These are phyloP conservation scores for Lepidocyrtoides sp. DNA, from an alignment of 2,888 invertebrate genomes.

Conservation along the genomic window DNA sequence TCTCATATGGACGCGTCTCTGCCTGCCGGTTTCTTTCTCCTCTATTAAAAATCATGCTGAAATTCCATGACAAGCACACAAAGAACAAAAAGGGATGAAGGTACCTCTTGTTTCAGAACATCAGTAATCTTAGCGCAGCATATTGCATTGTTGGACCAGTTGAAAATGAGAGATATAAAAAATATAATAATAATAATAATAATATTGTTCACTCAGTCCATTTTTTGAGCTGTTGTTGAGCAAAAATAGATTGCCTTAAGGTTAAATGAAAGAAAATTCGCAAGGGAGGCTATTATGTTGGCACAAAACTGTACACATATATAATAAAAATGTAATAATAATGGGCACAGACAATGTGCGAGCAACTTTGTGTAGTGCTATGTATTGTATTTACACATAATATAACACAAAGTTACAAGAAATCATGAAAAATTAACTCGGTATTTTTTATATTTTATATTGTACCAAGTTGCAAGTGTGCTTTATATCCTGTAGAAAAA, in stretches of 20 bases:
- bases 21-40: slow-evolving; percentile 51
- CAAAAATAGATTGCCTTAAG: slow-evolving; percentile 77
- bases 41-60: slow-evolving; percentile 35
- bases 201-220: slow-evolving; percentile 10
- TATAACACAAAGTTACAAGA: slow-evolving; percentile 38
- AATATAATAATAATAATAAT: not conserved
- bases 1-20: slow-evolving; percentile 18
- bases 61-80: slow-evolving; percentile 71
- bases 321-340: slow-evolving; percentile 39
- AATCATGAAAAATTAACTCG: slow-evolving; percentile 73
- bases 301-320: slow-evolving; percentile 31
- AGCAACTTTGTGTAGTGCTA: slow-evolving; percentile 18
- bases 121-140: not conserved
- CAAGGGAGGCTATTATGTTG: slow-evolving; percentile 69
- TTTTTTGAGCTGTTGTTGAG: slow-evolving; percentile 39
- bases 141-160: slow-evolving; percentile 43
- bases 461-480: not conserved
- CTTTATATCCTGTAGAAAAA: not conserved
- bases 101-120: slow-evolving; percentile 40
- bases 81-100: slow-evolving; percentile 33
- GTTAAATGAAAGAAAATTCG: slow-evolving; percentile 55
- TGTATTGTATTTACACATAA: slow-evolving; percentile 11
- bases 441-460: slow-evolving; percentile 9
- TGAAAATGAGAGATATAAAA: not conserved
- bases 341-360: slow-evolving; percentile 43